Conservation (phyloP, 1,140 invertebrate species). For the Diachasma alloeum region DNA sequence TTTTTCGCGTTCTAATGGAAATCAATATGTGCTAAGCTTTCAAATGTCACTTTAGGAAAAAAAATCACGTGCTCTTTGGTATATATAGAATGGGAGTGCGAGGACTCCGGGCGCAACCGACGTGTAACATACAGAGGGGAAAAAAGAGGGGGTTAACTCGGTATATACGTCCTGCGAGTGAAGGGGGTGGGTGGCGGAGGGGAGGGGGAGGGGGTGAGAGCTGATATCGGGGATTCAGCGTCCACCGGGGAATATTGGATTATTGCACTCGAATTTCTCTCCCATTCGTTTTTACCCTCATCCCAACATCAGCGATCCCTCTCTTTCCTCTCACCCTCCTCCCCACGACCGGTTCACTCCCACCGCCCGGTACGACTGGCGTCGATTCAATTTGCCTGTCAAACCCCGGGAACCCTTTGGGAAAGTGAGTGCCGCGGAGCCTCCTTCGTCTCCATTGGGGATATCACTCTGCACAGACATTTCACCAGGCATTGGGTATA, state of each 20-base stretch:
- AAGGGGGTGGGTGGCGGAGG: background rate
- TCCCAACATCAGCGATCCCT: background rate
- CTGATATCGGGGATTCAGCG: constrained; percentile 24
- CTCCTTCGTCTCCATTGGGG: constrained; percentile 1
- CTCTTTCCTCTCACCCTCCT: background rate
- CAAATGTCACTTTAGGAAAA: background rate
- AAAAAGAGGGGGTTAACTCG: background rate
- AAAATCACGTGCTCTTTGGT: background rate
- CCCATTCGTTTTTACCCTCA: constrained; percentile 1
- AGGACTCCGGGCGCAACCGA: background rate
- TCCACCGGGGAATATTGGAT: constrained; percentile 29
- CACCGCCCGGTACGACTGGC: constrained; percentile 13
- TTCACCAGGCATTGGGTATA: background rate
- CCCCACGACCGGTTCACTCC: background rate
- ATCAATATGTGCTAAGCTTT: constrained; percentile 10
- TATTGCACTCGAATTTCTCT: constrained; percentile 27
- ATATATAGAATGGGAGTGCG: background rate
- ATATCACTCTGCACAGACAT: constrained; percentile 6
- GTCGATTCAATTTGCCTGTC: constrained; percentile 33
- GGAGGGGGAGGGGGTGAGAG: background rate
- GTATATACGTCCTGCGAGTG: background rate
- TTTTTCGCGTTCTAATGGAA: background rate
- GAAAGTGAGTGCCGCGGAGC: background rate
- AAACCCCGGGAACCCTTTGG: constrained; percentile 17
- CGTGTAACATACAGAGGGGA: background rate